Conservation (phyloP, 2,113 vertebrate species). For the Ia io region DNA sequence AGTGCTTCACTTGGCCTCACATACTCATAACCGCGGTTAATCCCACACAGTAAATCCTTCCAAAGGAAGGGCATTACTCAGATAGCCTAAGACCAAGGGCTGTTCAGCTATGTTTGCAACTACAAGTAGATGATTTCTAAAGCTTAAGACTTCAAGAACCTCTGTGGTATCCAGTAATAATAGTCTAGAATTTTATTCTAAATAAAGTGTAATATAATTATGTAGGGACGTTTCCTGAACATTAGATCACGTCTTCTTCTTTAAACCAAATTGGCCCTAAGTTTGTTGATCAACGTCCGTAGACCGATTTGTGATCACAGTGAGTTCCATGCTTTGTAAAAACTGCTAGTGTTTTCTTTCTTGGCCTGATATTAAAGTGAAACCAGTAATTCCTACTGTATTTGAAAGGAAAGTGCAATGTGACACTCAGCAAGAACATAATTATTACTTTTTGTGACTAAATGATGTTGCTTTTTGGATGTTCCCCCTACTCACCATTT, state of each 20-base stretch:
- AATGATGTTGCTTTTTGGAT: constrained; percentile 59
- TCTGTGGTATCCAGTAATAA: constrained; percentile 68
- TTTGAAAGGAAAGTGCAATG: constrained; percentile 48
- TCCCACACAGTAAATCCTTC: constrained; percentile 11
- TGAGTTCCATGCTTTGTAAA: neutral
- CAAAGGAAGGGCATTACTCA: neutral
- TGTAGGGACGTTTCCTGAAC: constrained; percentile 51
- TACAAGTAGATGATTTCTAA: constrained; percentile 30
- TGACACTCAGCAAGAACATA: constrained; percentile 56
- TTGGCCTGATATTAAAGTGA: constrained; percentile 57
- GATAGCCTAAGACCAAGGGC: neutral
- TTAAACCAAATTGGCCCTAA: constrained; percentile 27
- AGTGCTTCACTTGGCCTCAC: neutral
- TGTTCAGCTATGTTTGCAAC: neutral
- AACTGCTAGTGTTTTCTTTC: constrained; percentile 28
- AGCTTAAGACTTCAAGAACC: constrained; percentile 39
- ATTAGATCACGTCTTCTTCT: constrained; percentile 60
- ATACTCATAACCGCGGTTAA: neutral
- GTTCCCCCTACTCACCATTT: constrained; percentile 48
- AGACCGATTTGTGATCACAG: constrained; percentile 8
- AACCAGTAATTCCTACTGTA: constrained; percentile 46
- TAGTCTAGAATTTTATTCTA: constrained; percentile 69
- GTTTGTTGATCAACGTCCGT: constrained; percentile 16
- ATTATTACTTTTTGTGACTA: constrained; percentile 59
- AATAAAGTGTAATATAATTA: constrained; percentile 70